Percentiles rank a stretch among this genome's conserved stretches.
phyloP scores from a whole-genome alignment of 2,888 invertebrate species.

The Orchesella flavescens region DNA sequence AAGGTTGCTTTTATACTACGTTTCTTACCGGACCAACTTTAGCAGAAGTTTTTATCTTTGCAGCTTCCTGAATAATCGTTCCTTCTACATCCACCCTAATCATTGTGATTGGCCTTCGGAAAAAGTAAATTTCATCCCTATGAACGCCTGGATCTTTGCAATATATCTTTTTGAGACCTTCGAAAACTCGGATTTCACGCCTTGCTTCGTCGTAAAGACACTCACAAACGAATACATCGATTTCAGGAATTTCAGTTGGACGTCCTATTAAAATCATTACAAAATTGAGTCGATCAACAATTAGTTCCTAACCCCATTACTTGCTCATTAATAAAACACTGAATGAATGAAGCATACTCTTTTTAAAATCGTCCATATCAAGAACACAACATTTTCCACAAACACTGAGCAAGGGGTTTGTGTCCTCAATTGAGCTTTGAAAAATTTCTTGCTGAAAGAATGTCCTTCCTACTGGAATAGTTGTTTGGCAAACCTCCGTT shows the following conservation, averaged over 20 bases:
- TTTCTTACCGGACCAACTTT: slow-evolving; percentile 63
- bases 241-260: slow-evolving; percentile 93
- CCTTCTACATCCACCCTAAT: slow-evolving; percentile 69
- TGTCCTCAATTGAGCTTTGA: slow-evolving; percentile 91
- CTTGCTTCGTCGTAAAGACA: slow-evolving; percentile 92
- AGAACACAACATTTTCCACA: slow-evolving; percentile 93
- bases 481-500: slow-evolving; percentile 83
- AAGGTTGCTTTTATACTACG: too few relatives aligned
- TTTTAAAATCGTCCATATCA: slow-evolving; percentile 90
- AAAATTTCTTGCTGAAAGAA: slow-evolving; percentile 96
- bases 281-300: too few relatives aligned
- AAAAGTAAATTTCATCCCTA: slow-evolving; percentile 93
- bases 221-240: slow-evolving; percentile 94
- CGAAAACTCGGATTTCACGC: slow-evolving; percentile 83
- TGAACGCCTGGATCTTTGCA: slow-evolving; percentile 85
- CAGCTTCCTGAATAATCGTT: slow-evolving; percentile 49
- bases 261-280: slow-evolving; percentile 79
- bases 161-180: slow-evolving; percentile 86
- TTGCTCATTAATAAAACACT: background rate
- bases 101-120: slow-evolving; percentile 79
- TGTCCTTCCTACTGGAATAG: slow-evolving; percentile 81
- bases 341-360: slow-evolving; percentile 76
- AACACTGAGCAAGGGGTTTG: slow-evolving; percentile 91
- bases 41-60: slow-evolving; percentile 50
- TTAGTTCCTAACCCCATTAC: too few relatives aligned